These are phyloP conservation scores for Gallinago nigripennis DNA, from an alignment of 2,797 vertebrate species.

Conservation along the genomic window DNA sequence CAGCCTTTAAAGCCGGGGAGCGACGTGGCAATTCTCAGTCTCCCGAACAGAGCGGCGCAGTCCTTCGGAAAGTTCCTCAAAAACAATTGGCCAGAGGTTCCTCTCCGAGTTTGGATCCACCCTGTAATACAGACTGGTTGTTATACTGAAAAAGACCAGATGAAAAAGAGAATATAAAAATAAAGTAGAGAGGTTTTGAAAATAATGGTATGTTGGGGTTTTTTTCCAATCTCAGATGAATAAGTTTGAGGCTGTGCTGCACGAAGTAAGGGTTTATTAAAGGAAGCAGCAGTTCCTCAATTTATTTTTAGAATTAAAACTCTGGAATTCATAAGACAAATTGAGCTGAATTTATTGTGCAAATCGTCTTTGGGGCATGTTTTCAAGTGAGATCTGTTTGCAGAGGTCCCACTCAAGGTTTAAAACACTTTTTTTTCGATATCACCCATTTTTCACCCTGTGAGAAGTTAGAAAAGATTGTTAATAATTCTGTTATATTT, in stretches of 20 bases:
- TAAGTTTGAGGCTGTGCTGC: constrained; percentile 17
- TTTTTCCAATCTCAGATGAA: background rate
- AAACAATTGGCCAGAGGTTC: constrained; percentile 60
- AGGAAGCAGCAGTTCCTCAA: background rate
- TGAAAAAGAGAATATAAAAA: constrained; percentile 58
- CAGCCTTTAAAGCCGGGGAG: constrained; percentile 57
- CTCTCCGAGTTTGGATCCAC: constrained; percentile 53
- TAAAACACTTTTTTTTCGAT: background rate
- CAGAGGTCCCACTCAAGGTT: background rate
- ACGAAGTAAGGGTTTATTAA: background rate
- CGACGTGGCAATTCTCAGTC: constrained; percentile 74
- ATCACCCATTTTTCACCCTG: background rate
- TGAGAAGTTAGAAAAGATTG: background rate
- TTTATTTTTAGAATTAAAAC: background rate
- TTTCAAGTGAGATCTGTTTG: background rate
- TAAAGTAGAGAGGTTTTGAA: constrained; percentile 43
- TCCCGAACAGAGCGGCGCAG: background rate
- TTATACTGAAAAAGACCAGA: constrained; percentile 35
- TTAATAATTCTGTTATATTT: background rate
- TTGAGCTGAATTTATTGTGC: background rate
- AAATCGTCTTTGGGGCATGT: background rate
- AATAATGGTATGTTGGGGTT: background rate
- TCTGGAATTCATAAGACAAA: background rate
- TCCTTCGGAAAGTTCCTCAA: constrained; percentile 63
- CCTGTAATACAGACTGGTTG: constrained; percentile 41